phyloP scores from a whole-genome alignment of 2,113 vertebrate species.

The Panthera leo region DNA sequence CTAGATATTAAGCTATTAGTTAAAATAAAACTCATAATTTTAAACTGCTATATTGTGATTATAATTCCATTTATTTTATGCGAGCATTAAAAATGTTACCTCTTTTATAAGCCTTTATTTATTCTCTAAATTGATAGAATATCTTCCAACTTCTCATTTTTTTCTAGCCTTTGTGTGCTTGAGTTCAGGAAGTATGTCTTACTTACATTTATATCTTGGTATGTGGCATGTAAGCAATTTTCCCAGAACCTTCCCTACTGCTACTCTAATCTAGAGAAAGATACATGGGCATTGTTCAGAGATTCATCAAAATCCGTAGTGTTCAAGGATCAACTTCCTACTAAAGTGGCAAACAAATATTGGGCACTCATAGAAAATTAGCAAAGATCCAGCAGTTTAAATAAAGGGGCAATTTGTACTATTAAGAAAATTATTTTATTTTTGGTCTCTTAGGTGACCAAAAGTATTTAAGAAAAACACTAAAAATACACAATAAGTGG shows the following conservation, averaged over 20 bases:
- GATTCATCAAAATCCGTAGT: background rate
- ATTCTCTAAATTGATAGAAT: background rate
- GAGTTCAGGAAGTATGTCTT: background rate
- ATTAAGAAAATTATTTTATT: background rate
- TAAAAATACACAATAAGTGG: background rate
- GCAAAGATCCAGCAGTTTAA: background rate
- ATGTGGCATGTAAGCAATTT: background rate
- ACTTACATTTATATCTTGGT: background rate
- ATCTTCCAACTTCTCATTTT: background rate
- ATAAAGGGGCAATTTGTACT: background rate
- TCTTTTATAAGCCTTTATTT: background rate
- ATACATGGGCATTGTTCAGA: background rate
- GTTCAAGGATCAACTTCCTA: background rate
- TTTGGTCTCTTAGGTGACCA: background rate
- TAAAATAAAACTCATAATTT: constrained; percentile 9
- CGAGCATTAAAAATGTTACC: background rate
- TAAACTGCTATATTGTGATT: background rate
- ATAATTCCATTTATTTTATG: background rate
- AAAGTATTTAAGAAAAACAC: background rate
- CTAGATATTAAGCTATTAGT: background rate
- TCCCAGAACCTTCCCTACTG: background rate
- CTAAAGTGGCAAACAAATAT: background rate
- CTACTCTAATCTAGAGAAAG: background rate
- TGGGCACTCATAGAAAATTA: background rate
- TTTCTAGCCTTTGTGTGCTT: background rate